Percentiles rank a stretch among this genome's conserved stretches.
Evolutionary conservation across 2,888 invertebrate genomes (phyloP).

Genomic region (Hipparchia sbordonii): DNA sequence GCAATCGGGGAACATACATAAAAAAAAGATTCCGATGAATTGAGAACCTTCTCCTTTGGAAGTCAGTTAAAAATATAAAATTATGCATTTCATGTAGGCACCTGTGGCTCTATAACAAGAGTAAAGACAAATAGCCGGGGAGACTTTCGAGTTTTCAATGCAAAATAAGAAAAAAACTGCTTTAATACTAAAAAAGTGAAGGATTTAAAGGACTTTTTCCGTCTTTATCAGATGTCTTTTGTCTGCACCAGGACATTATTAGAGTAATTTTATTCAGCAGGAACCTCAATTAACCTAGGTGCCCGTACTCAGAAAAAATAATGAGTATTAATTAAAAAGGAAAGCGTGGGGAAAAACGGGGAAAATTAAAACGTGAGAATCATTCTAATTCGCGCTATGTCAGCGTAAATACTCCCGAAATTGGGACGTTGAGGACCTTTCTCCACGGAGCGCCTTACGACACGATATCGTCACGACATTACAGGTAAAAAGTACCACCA

Average conservation of each 20-base stretch:
- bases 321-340: constrained; percentile 44
- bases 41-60: too few species aligned
- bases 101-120: too few species aligned
- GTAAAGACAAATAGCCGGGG: too few species aligned
- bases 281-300: constrained; percentile 34
- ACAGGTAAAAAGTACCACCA: too few species aligned
- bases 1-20: too few species aligned
- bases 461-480: background rate
- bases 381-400: constrained; percentile 33
- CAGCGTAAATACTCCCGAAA: constrained; percentile 17
- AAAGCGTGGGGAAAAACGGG: constrained; percentile 36
- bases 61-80: too few species aligned
- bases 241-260: constrained; percentile 2
- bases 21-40: too few species aligned
- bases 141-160: background rate
- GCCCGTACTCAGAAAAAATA: constrained; percentile 37
- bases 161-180: too few species aligned
- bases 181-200: too few species aligned
- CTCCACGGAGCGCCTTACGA: background rate
- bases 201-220: background rate
- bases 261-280: constrained; percentile 19
- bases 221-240: background rate
- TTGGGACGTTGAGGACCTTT: constrained; percentile 13
- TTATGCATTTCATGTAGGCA: too few species aligned
- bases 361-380: constrained; percentile 41